Conservation (phyloP, 2,888 invertebrate species). For the Bombyx huttoni region DNA sequence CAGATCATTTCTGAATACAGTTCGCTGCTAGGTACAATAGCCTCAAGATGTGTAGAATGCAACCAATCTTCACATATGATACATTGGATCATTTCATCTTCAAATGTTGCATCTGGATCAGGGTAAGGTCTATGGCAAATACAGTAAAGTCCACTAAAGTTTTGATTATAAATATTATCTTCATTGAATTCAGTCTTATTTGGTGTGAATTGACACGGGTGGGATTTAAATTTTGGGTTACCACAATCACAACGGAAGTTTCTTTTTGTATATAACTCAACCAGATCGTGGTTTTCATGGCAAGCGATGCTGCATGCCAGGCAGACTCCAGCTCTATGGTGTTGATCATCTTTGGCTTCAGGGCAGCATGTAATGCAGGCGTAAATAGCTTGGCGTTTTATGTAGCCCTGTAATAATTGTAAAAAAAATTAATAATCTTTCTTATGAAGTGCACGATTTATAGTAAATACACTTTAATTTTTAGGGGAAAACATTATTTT, state of each 20-base stretch:
- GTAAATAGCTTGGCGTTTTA: conserved; percentile 94
- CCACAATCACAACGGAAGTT: conserved; percentile 98
- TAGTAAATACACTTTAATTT: not conserved
- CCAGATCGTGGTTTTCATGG: conserved; percentile 95
- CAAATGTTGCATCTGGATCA: conserved; percentile 85
- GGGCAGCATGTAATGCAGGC: conserved; percentile 92
- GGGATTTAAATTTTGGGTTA: conserved; percentile 79
- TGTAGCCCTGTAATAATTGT: conserved; percentile 80
- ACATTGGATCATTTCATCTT: conserved; percentile 97
- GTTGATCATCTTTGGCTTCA: conserved; percentile 70
- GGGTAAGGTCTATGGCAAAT: conserved; percentile 94
- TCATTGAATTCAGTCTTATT: conserved; percentile 77
- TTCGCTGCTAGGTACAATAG: conserved; percentile 67
- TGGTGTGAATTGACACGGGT: conserved; percentile 78
- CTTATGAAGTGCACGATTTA: not conserved
- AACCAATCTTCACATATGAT: conserved; percentile 98
- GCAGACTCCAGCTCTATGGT: conserved; percentile 87
- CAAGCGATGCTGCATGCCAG: conserved; percentile 95
- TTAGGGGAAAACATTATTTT: too few relatives aligned
- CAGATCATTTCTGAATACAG: conserved; percentile 89
- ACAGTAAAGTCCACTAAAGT: conserved; percentile 94
- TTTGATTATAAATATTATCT: conserved; percentile 90
- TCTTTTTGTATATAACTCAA: conserved; percentile 96
- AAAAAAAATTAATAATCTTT: not conserved
- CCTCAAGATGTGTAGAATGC: conserved; percentile 84